These are phyloP conservation scores for Crotalus horridus DNA, from an alignment of 2,113 vertebrate species.

Conservation along the genomic window DNA sequence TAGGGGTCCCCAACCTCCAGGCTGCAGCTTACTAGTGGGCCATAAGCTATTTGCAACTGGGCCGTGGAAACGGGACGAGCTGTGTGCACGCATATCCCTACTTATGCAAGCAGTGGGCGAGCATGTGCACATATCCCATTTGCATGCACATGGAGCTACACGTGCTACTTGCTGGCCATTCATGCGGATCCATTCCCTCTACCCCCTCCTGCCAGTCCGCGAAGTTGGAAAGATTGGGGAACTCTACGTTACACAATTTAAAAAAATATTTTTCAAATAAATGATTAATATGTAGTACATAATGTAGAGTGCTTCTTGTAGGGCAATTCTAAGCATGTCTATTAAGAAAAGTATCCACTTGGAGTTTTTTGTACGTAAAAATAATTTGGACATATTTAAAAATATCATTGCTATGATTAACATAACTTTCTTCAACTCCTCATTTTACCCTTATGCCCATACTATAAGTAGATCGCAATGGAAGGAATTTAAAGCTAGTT, in stretches of 20 bases:
- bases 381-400: neutral
- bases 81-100: neutral
- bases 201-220: too few relatives aligned
- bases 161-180: neutral
- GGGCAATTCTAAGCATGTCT: neutral
- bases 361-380: neutral
- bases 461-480: neutral
- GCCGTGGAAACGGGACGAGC: neutral
- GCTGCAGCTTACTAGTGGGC: too few relatives aligned
- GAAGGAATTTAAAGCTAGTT: neutral
- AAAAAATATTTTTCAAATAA: neutral
- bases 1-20: neutral
- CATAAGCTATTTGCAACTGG: neutral
- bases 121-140: neutral
- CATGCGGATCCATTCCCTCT: neutral
- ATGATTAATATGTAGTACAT: neutral
- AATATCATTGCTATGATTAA: neutral
- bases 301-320: neutral
- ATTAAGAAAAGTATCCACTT: neutral
- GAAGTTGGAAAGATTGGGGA: neutral
- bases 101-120: neutral
- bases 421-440: neutral
- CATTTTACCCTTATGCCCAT: neutral
- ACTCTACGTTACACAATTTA: neutral
- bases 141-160: neutral